These are phyloP conservation scores for Dynastes maya DNA, from an alignment of 2,888 invertebrate genomes.

Conservation along the genomic window DNA sequence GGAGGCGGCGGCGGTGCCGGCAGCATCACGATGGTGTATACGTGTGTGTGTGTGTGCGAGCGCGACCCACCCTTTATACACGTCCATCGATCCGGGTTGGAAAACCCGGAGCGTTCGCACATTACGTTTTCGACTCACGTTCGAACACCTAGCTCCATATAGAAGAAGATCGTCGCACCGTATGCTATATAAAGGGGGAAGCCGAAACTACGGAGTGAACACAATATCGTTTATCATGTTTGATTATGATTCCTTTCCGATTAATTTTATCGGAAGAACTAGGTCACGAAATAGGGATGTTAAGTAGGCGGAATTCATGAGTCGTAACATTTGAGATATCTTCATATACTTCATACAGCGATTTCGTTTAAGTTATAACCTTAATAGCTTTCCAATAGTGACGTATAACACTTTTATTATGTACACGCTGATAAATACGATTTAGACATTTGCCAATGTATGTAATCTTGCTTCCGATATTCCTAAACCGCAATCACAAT, in stretches of 20 bases:
- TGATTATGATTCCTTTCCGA: slow-evolving; percentile 41
- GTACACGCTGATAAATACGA: no score
- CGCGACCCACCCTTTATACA: slow-evolving; percentile 60
- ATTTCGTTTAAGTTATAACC: slow-evolving; percentile 1
- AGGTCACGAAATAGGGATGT: slow-evolving; percentile 21
- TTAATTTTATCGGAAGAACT: slow-evolving; percentile 29
- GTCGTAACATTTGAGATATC: slow-evolving; percentile 25
- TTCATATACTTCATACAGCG: neutral
- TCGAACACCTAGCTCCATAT: slow-evolving; percentile 63
- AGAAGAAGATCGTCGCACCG: slow-evolving; percentile 21
- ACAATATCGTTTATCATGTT: slow-evolving; percentile 44
- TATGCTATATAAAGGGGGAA: slow-evolving; percentile 1
- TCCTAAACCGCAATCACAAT: no score
- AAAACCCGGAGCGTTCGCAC: slow-evolving; percentile 58
- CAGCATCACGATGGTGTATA: slow-evolving; percentile 30
- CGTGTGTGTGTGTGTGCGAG: slow-evolving; percentile 48
- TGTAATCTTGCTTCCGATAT: no score
- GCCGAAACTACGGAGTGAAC: slow-evolving; percentile 20
- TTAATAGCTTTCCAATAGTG: slow-evolving; percentile 8
- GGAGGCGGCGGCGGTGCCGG: slow-evolving; percentile 55
- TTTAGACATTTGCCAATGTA: no score
- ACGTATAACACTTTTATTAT: neutral
- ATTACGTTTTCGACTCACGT: slow-evolving; percentile 67
- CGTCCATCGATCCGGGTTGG: slow-evolving; percentile 46
- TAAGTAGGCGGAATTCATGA: slow-evolving; percentile 7